Evolutionary conservation across 1,140 invertebrate genomes (phyloP), one percentile per base, ranked within the genome.

Genomic region (Teleogryllus occipitalis): DNA sequence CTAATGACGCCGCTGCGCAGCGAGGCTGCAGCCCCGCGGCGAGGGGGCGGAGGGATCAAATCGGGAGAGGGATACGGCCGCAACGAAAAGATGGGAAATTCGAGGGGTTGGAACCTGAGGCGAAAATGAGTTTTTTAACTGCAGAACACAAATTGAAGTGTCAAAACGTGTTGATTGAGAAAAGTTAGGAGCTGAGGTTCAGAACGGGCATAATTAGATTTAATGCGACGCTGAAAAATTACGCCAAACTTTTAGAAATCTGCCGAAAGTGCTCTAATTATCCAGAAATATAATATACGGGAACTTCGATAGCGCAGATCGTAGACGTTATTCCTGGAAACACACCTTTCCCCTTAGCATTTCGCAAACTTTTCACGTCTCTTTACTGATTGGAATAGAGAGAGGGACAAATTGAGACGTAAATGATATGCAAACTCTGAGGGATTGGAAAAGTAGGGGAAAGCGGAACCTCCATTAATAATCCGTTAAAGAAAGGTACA

Each of bases 71-170:
- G 27, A 39, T 39, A 39, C 27, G 27, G 27, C 27, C 27, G 27
- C 27, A 39, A 39, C 27, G 27, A 1, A 39, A 39, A 39, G 27
- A 39, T 39, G 27, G 27, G 27, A 39, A 39, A 39, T 39, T 39
- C 27, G 27, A 39, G 27, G 27, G 27, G 27, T 39, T 39, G 27
- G 27, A 39, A 39, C 27, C 27, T 5, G 27, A 39, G 54, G 54
- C 54, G 54, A 65, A 65, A 65, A 65, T 65, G 54, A 65, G 54
- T 65, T 65, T 65, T 65, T 65, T 65, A 65, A 65, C 54, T 65
- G 54, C 54, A 18, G 54, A 65, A 65, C 54, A 65, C 54, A 65
- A 65, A 65, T 65, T 65, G 54, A 65, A 65, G 54, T 65, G 54
- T 65, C 54, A 65, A 65, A 65, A 65, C 54, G 54, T 65, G 54